Base-by-base conservation (phyloP, 2,888 invertebrate species). In the Bellardia bayeri region DNA sequence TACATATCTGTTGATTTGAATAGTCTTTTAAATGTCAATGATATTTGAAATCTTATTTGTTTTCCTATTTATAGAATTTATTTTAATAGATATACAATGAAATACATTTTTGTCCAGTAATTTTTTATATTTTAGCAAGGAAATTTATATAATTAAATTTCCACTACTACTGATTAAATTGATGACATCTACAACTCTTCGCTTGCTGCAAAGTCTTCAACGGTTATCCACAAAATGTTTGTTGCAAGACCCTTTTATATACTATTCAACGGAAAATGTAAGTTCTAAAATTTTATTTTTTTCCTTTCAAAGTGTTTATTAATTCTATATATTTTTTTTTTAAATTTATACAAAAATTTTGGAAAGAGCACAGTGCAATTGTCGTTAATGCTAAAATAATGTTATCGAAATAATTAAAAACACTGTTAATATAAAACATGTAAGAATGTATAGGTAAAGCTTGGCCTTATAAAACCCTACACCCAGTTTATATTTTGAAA, bases 121-220 rank as follows among this genome's bases (percentile, higher is more conserved):
- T 5, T 61, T 11, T 8, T 33, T 37, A 14, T 13, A 4, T 23
- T 63, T 33, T 51, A 45, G 9, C 16, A 9, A 64, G 13, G 7
- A 40, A 40, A 40, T 14, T 49, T 64, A 58, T 37, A 5, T 56
- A 37, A 3, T 45, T 23, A 7, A 8, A 9, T 58, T 9, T n/a
- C 37, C 40, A 40, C 0, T n/a, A 14, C 42, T 30, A n/a, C 13
- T n/a, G 6, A 49, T 51, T 5, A 33, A 80, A 63, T 51, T 71
- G 11, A 80, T 80, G 80, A 30, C 61, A 30, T 51, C 61, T n/a
- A 11, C n/a, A 61, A 61, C 30, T n/a, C 7, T 72, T 4, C 40
- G 40, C n/a, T 42, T 14, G 33, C 37, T 72, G 0, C 14, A 37
- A 64, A 54, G 8, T 64, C 33, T 64, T n/a, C 8, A 30, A 16